Base-by-base conservation (phyloP, 64 coral and sea anemone species). In the Stichodactyla helianthus region DNA sequence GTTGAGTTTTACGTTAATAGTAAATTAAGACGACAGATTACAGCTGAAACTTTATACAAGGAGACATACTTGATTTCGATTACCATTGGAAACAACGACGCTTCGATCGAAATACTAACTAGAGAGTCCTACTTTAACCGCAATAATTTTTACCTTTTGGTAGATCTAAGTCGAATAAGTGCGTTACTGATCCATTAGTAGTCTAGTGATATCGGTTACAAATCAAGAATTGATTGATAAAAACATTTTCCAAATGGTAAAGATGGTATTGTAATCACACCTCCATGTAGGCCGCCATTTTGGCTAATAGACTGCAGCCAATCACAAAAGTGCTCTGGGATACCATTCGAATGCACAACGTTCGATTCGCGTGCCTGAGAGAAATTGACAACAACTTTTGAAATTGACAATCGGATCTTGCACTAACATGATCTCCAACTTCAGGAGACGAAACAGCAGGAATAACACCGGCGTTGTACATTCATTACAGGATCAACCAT, bases 261-360 rank as follows among this genome's bases (percentile, higher is more conserved):
- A 81, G 11, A 51, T 51, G 20, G 20, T 52, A 51, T 50, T 54
- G 51, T 52, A 28, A n/a, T 62, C 23, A 84, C 54, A 17, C 54
- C 59, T 62, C 50, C 27, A 63, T 84, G 83, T 60, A 84, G 23
- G 83, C 56, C 83, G 83, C 83, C 83, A 84, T 84, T 54, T 60
- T 84, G 83, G 83, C 61, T 35, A 44, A 44, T 7, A 84, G n/a
- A 51, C 59, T 44, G 13, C 11, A 62, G 83, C 83, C 83, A 84
- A 84, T 84, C 83, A 84, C 18, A 13, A 58, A n/a, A 28, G 54
- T 57, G 59, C 53, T 53, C 5, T 50, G 55, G 83, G 27, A 84
- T 53, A 54, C 83, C 83, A 84, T 53, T 82, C 79, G 79, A 82
- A n/a, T 82, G 79, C 79, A 82, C 51, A 57, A 57, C 68, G 25